Evolutionary conservation across 2,797 vertebrate genomes (phyloP).

Genomic region (Streptopelia turtur): DNA sequence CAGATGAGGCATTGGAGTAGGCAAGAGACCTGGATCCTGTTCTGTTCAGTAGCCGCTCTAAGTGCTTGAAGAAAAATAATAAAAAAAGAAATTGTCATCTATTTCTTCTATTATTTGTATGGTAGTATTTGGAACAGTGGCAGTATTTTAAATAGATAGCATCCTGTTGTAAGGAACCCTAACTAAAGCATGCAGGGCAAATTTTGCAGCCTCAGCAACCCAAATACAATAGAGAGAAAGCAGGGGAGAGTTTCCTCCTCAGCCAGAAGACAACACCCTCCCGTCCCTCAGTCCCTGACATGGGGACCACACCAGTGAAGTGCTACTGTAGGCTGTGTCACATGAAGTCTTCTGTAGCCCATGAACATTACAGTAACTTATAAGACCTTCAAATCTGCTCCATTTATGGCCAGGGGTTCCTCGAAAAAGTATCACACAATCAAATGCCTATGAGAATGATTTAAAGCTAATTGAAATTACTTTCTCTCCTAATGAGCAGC

Average conservation of each 20-base stretch:
- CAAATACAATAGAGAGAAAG: neutral
- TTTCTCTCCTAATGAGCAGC: neutral
- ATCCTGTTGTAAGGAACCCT: neutral
- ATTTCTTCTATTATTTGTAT: neutral
- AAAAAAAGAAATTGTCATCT: neutral
- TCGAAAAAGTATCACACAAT: neutral
- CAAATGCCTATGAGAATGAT: neutral
- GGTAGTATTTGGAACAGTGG: neutral
- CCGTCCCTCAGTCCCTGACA: accelerated
- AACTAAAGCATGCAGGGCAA: neutral
- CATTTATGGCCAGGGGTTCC: neutral
- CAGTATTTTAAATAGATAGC: neutral
- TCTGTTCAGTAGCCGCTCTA: neutral
- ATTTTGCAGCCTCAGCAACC: neutral
- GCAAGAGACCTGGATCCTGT: neutral
- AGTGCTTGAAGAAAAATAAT: neutral
- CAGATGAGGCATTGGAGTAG: neutral
- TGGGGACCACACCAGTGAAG: neutral
- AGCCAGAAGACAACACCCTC: neutral
- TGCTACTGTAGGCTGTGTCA: accelerated
- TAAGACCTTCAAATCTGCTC: neutral
- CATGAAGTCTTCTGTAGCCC: neutral
- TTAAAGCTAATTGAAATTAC: neutral
- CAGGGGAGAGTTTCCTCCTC: neutral
- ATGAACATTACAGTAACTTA: neutral